phyloP scores from a whole-genome alignment of 2,797 vertebrate genomes.

The Lepus townsendii region DNA sequence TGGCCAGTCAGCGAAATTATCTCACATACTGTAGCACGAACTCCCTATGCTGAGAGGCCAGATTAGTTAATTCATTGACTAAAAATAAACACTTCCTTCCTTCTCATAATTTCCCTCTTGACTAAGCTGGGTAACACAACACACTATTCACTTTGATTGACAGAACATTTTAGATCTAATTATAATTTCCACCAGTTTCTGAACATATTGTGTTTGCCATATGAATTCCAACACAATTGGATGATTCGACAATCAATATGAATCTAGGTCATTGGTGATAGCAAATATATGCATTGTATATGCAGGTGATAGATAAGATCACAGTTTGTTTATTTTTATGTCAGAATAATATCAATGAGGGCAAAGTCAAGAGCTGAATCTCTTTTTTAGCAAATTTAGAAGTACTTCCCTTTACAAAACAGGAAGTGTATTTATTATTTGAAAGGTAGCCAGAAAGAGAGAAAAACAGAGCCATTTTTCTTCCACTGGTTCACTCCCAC shows the following conservation, averaged over 20 bases:
- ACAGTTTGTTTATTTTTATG: conserved; percentile 43
- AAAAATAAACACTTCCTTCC: conserved; percentile 73
- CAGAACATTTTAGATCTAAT: conserved; percentile 71
- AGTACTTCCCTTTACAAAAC: too few species aligned
- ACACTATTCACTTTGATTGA: conserved; percentile 67
- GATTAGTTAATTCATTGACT: conserved; percentile 37
- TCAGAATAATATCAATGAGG: conserved; percentile 39
- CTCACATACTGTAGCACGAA: not conserved
- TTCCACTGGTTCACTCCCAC: too few species aligned
- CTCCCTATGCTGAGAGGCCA: conserved; percentile 7
- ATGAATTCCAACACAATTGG: conserved; percentile 67
- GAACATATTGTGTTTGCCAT: conserved; percentile 65
- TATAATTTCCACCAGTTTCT: conserved; percentile 54
- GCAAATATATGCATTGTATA: not conserved
- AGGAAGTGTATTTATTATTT: too few species aligned
- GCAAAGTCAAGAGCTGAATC: not conserved
- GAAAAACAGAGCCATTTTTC: too few species aligned
- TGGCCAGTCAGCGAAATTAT: conserved; percentile 53
- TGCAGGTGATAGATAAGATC: conserved; percentile 23
- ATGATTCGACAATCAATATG: conserved; percentile 50
- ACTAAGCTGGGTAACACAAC: conserved; percentile 65
- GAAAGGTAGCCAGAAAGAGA: too few species aligned
- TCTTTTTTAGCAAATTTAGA: not conserved
- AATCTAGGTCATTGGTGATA: conserved; percentile 14
- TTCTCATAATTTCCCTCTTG: conserved; percentile 39